Base-by-base conservation (phyloP, 2,797 vertebrate genomes). In the Rhinella marina region DNA sequence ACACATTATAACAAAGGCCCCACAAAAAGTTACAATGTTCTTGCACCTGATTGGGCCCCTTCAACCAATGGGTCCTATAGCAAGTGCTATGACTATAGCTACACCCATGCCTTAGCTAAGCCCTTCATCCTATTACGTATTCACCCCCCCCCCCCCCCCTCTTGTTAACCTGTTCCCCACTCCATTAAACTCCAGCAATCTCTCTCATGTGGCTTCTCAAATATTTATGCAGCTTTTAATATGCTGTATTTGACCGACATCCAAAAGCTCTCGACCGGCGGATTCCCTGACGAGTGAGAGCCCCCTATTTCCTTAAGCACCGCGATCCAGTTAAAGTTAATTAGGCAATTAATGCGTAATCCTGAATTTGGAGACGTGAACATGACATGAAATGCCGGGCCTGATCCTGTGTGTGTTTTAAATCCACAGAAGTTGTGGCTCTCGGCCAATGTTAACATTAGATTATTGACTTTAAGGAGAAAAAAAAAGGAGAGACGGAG, bases 191-290 rank as follows among this genome's bases (percentile, higher is more conserved):
- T 27, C 84, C 84, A 85, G 81, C 82, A 90, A 87, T 82, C 72
- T 25, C 80, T 82, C 88, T 85, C 88, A 61, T 57, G 88, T 82
- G 88, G 88, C 88, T 89, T 61, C 64, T 89, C 84, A 89, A 89
- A 89, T 89, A 89, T 89, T 86, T 86, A 86, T 89, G 72, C 84
- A 86, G 88, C 88, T 89, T 89, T 89, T 89, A 89, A 86, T 89
- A 89, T 86, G 76, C 64, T 86, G 86, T 73, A 79, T 86, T 86
- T 89, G 85, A 83, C 79, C 62, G 59, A 62, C 84, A 86, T 82
- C 80, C 88, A 89, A 89, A 77, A 77, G 62, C 88, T 29, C 79
- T 76, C 61, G n/a, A 82, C 75, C 88, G 66, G 61, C 19, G 25
- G 59, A 78, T 23, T 82, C 59, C 50, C 88, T 56, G 17, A 72